These are phyloP conservation scores for Tachina fera DNA, from an alignment of 2,888 invertebrate species.

Conservation along the genomic window DNA sequence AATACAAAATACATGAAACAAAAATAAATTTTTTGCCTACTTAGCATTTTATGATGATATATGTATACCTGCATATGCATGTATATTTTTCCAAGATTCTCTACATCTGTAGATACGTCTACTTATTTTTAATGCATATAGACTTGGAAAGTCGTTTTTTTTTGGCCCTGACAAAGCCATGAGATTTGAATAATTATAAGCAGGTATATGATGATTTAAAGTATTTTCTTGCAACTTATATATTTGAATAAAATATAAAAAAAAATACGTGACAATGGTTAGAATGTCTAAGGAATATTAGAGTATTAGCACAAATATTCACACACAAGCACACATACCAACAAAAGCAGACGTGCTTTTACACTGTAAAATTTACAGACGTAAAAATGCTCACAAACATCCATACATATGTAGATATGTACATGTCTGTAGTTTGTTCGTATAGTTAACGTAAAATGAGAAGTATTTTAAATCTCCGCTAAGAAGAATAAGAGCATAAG, in stretches of 20 bases:
- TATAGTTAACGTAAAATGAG: not conserved
- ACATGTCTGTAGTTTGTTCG: too few species aligned
- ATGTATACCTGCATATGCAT: not conserved
- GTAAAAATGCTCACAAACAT: not conserved
- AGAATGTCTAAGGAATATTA: constrained; percentile 11
- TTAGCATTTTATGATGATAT: constrained; percentile 35
- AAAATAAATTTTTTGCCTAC: constrained; percentile 30
- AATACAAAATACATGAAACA: constrained; percentile 2
- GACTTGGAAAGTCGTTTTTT: constrained; percentile 1
- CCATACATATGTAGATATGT: constrained; percentile 1
- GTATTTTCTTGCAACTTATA: constrained; percentile 9
- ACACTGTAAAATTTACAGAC: too few species aligned
- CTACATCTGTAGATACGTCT: not conserved
- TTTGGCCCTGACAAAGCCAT: constrained; percentile 75
- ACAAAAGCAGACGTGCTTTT: not conserved
- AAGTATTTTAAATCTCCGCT: constrained; percentile 55
- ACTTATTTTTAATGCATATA: not conserved
- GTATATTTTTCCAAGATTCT: not conserved
- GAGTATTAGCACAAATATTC: not conserved
- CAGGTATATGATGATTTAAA: constrained; percentile 35
- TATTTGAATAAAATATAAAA: constrained; percentile 25
- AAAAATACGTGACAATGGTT: constrained; percentile 34
- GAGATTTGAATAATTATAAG: constrained; percentile 79
- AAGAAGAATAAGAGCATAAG: constrained; percentile 25
- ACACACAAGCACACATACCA: not conserved